phyloP scores from a whole-genome alignment of 2,888 invertebrate genomes.

The Linnaemya tessellans region DNA sequence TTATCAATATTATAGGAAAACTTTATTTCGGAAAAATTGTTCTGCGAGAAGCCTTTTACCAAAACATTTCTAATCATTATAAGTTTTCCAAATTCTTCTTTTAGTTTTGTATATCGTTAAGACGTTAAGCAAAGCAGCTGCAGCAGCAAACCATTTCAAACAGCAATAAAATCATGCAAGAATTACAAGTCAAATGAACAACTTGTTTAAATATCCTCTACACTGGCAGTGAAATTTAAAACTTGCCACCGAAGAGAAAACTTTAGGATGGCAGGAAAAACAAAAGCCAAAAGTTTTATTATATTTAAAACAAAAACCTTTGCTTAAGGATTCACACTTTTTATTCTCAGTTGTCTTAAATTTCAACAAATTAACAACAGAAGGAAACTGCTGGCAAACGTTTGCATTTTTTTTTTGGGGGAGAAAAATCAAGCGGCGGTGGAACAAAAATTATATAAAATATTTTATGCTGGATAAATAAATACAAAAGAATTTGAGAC shows the following conservation, averaged over 20 bases:
- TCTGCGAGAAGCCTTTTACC: slow-evolving; percentile 25
- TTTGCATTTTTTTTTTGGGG: background rate
- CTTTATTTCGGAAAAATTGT: background rate
- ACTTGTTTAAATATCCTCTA: slow-evolving; percentile 27
- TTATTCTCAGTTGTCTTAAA: slow-evolving; percentile 32
- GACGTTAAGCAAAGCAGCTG: no score
- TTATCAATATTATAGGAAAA: slow-evolving; percentile 6
- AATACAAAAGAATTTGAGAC: no score
- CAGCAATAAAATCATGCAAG: slow-evolving; percentile 2
- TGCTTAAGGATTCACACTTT: slow-evolving; percentile 49
- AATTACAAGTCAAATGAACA: slow-evolving; percentile 39
- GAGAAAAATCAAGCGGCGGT: background rate
- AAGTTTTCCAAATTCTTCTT: slow-evolving; percentile 23
- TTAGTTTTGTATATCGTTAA: background rate
- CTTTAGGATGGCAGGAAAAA: background rate
- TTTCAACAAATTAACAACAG: slow-evolving; percentile 15
- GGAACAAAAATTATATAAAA: background rate
- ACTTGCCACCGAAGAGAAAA: slow-evolving; percentile 3
- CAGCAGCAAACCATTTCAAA: slow-evolving; percentile 1
- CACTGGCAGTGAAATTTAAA: slow-evolving; percentile 47
- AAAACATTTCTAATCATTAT: slow-evolving; percentile 48
- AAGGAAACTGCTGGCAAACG: background rate
- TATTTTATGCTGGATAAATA: no score
- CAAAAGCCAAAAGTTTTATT: background rate
- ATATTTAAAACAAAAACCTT: slow-evolving; percentile 25